A percentile compares a stretch with the other conserved stretches of the same genome.
phyloP scores from a whole-genome alignment of 2,113 vertebrate species.

The Plecotus auritus region DNA sequence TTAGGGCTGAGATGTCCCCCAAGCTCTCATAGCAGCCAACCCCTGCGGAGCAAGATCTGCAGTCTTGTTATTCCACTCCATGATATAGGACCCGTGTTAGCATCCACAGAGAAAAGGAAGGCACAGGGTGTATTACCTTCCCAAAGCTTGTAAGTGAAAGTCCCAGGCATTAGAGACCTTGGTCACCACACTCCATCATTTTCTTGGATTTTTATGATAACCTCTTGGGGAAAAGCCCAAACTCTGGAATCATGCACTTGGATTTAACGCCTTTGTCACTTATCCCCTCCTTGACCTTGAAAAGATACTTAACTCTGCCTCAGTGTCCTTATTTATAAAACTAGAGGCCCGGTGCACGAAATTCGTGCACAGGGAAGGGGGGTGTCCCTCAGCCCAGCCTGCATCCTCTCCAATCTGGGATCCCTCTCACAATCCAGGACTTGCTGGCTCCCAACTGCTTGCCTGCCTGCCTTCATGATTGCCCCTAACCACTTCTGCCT shows the following conservation, averaged over 20 bases:
- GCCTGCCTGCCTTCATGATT: no score
- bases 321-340: neutral
- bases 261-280: neutral
- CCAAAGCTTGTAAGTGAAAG: neutral
- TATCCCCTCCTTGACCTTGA: neutral
- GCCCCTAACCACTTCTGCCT: no score
- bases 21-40: neutral
- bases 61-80: neutral
- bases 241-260: no score
- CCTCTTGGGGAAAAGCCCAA: neutral
- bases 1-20: neutral
- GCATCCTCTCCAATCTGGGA: no score
- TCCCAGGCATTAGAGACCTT: fast-evolving
- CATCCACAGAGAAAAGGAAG: neutral
- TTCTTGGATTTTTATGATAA: neutral
- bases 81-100: neutral
- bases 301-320: neutral
- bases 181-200: no score
- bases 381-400: no score
- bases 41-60: neutral
- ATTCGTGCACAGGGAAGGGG: no score
- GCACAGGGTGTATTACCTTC: fast-evolving
- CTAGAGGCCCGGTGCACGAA: no score
- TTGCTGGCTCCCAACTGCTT: no score
- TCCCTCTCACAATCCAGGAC: no score